phyloP scores from a whole-genome alignment of 1,140 invertebrate species.

The Hylaeus volcanicus region DNA sequence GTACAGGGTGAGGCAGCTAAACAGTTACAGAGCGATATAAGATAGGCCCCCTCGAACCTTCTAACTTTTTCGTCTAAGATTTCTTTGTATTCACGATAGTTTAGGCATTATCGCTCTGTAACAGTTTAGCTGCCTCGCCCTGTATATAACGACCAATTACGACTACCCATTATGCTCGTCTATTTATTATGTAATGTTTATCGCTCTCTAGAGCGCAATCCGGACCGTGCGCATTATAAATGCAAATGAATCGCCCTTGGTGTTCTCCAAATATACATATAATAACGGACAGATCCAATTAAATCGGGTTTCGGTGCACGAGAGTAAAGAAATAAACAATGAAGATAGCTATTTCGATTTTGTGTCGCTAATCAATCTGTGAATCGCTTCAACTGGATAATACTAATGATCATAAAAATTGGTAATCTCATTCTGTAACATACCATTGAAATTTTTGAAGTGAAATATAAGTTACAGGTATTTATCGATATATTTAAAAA shows the following conservation, averaged over 20 bases:
- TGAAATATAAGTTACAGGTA: too few species aligned
- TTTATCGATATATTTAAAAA: too few species aligned
- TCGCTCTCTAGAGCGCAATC: conserved; percentile 37
- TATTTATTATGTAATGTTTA: conserved; percentile 58
- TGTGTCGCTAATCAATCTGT: not conserved
- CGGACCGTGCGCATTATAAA: conserved; percentile 40
- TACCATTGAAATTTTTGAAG: too few species aligned
- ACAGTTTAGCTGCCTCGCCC: too few species aligned
- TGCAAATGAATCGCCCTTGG: conserved; percentile 47
- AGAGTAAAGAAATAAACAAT: not conserved
- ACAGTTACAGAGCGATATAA: too few species aligned
- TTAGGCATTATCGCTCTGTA: too few species aligned
- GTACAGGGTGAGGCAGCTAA: too few species aligned
- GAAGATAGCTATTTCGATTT: not conserved
- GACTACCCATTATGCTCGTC: conserved; percentile 33
- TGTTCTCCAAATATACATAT: conserved; percentile 6
- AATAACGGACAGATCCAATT: not conserved
- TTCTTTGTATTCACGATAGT: too few species aligned
- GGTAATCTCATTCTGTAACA: too few species aligned
- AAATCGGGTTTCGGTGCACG: conserved; percentile 15
- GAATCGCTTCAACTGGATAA: not conserved
- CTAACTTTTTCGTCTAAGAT: too few species aligned
- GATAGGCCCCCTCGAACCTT: too few species aligned
- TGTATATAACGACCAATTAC: conserved; percentile 44
- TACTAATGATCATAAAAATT: too few species aligned